Conservation (phyloP, 2,797 vertebrate genomes). For the Hybognathus amarus region DNA sequence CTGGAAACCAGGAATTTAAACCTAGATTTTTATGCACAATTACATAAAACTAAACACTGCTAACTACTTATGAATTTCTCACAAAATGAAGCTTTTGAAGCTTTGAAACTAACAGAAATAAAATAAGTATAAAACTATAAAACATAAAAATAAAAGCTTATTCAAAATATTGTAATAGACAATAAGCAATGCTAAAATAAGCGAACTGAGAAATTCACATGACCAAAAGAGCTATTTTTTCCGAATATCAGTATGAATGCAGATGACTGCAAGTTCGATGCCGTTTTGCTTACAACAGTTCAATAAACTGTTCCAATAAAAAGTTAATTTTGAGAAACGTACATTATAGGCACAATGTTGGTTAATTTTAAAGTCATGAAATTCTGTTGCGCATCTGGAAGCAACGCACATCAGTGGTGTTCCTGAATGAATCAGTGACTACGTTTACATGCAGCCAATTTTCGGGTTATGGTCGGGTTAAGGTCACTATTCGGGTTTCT, state of each 20-base stretch:
- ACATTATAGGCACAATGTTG: not conserved
- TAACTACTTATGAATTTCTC: not conserved
- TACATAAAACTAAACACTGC: not conserved
- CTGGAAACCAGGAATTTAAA: conserved; percentile 4
- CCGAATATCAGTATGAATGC: not conserved
- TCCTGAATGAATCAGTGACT: not conserved
- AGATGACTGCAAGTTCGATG: not conserved
- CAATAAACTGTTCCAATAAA: not conserved
- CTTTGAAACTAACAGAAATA: not conserved
- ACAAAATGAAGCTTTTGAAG: not conserved
- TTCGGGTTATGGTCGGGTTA: too few species aligned
- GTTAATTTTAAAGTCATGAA: not conserved
- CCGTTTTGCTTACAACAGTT: not conserved
- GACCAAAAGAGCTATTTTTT: not conserved
- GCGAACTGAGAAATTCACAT: not conserved
- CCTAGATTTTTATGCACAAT: not conserved
- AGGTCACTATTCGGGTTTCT: too few species aligned
- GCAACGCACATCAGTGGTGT: not conserved
- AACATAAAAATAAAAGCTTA: not conserved
- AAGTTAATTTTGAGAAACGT: not conserved
- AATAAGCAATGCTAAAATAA: not conserved
- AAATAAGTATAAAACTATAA: not conserved
- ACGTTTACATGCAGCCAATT: too few species aligned
- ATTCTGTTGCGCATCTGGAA: not conserved
- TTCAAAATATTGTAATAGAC: not conserved